Percentiles rank a stretch among this genome's conserved stretches.
Evolutionary conservation across 2,797 vertebrate genomes (phyloP).

Genomic region (Atherinosoma microstoma): DNA sequence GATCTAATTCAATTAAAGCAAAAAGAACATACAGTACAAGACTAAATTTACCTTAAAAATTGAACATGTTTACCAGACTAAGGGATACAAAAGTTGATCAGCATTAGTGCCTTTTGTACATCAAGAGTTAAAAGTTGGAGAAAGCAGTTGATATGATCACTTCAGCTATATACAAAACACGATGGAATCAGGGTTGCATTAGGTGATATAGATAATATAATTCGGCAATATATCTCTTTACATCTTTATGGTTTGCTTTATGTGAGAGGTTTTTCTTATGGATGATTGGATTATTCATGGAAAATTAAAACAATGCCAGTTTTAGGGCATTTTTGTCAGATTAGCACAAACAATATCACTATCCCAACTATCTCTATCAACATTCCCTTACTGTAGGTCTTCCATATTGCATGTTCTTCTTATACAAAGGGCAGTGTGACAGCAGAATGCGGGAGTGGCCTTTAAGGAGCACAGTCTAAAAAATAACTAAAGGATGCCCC

Average conservation of each 20-base stretch:
- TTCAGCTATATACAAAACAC: constrained; percentile 55
- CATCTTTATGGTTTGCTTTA: too few species aligned
- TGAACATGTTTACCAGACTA: constrained; percentile 57
- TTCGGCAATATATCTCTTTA: background rate
- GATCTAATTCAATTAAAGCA: constrained; percentile 71
- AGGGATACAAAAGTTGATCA: constrained; percentile 66
- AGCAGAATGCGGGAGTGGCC: constrained; percentile 28
- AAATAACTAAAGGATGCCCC: background rate
- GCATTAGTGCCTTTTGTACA: constrained; percentile 63
- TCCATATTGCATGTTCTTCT: constrained; percentile 16
- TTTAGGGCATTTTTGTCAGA: too few species aligned
- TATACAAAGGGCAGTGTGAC: constrained; percentile 23
- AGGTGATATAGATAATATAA: background rate
- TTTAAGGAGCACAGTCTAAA: constrained; percentile 23
- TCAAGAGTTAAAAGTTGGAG: constrained; percentile 47
- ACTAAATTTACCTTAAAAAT: constrained; percentile 59
- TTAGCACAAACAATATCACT: too few species aligned
- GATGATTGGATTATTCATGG: too few species aligned
- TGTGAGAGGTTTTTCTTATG: too few species aligned
- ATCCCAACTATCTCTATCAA: constrained; percentile 2
- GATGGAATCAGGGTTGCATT: constrained; percentile 27
- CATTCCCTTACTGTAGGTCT: constrained; percentile 10
- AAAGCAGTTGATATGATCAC: constrained; percentile 41
- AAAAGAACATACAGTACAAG: constrained; percentile 53
- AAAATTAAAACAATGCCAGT: too few species aligned